Evolutionary conservation across 2,797 vertebrate genomes (phyloP).

Genomic region (Carcharodon carcharias): DNA sequence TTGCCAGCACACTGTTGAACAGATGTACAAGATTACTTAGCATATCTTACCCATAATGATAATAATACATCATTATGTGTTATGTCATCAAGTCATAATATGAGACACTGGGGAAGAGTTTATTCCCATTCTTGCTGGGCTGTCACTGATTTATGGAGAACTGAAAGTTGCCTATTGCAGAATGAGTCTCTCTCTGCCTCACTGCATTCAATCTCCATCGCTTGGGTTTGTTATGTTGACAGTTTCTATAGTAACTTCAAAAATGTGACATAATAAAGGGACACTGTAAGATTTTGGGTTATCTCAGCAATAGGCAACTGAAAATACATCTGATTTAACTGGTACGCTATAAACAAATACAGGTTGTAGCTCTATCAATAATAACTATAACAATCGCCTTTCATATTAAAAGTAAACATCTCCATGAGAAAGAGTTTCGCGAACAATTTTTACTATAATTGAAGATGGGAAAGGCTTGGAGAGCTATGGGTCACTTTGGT

Average conservation of each 20-base stretch:
- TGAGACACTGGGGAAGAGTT: constrained; percentile 1
- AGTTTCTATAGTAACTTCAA: constrained; percentile 28
- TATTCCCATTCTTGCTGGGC: constrained; percentile 13
- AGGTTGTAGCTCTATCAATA: background rate
- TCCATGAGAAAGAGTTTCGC: background rate
- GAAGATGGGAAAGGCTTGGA: no score
- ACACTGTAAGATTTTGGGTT: background rate
- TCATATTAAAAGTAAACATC: background rate
- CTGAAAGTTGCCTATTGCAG: background rate
- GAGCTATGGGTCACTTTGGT: background rate
- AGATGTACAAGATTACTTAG: constrained; percentile 36
- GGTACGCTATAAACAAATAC: background rate
- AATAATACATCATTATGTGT: constrained; percentile 26
- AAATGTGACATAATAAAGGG: background rate
- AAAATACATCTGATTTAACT: background rate
- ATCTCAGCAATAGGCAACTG: background rate
- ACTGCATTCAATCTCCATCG: background rate
- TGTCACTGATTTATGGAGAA: constrained; percentile 8
- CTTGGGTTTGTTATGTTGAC: constrained; percentile 11
- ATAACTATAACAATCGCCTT: background rate
- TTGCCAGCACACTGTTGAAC: constrained; percentile 29
- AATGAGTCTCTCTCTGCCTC: background rate
- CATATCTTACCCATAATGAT: constrained; percentile 32
- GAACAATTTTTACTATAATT: background rate
- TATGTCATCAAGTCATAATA: constrained; percentile 31